Base-by-base conservation (phyloP, 2,797 vertebrate species). In the Dendrocincla fuliginosa region DNA sequence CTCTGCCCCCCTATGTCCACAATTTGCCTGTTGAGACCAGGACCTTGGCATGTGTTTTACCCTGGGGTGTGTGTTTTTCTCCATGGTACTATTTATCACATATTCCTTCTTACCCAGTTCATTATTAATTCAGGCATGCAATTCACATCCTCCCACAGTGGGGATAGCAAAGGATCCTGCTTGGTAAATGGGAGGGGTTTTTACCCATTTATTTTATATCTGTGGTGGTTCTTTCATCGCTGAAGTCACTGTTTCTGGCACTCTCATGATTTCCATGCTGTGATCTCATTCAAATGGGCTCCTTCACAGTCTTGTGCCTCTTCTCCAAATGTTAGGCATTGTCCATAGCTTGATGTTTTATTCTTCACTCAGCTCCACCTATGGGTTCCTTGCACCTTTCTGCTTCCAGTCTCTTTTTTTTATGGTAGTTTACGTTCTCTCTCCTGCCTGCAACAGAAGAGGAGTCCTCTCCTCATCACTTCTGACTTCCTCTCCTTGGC, bases 131-230 rank as follows among this genome's bases (percentile, higher is more conserved):
- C 85, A 91, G 83, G 89, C 79, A 78, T 81, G 75, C 85, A 88
- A 69, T 95, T 95, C 93, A 95, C 79, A 78, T 93, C 94, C 85
- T 97, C 87, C 89, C 94, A 64, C 87, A 81, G 91, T 88, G 85
- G 76, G 80, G 61, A 95, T 95, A 95, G 76, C 1, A 0, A 59
- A 93, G 93, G 78, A 68, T 94, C 87, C 82, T 84, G 71, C 76
- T 84, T 86, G 53, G 83, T 68, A 81, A 93, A 75, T 53, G 85
- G 64, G 91, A 77, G 42, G 55, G 9, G 0, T 14, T 92, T 96
- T 90, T 88, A 61, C 50, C 46, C 93, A 16, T 85, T 92, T 90
- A 47, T n/a, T 93, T 95, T 95, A 65, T 93, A 86, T 90, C 83
- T 85, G 46, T 27, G 33, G 53, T 95, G 53, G 57, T 91, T 94